Conservation (phyloP, 1,140 invertebrate species). For the Apis dorsata region DNA sequence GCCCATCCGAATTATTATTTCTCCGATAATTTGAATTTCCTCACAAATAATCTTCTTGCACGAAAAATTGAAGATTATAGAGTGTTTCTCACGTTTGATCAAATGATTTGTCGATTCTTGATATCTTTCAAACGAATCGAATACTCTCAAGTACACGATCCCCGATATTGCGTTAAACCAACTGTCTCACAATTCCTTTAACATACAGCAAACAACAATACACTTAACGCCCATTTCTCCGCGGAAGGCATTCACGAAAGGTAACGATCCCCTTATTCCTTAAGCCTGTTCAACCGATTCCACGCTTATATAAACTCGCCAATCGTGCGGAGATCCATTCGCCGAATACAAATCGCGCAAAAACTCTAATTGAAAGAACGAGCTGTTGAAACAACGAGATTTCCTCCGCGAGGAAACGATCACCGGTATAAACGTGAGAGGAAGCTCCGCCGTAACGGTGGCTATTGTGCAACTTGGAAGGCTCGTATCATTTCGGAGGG, state of each 20-base stretch:
- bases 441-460: neutral
- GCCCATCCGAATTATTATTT: too few relatives aligned
- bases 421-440: neutral
- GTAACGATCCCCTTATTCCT: too few relatives aligned
- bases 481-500: neutral
- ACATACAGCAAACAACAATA: neutral
- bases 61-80: too few relatives aligned
- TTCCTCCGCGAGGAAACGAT: neutral
- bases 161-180: neutral
- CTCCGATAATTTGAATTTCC: too few relatives aligned
- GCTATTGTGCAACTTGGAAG: slow-evolving; percentile 35
- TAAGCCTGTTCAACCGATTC: too few relatives aligned
- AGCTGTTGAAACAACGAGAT: slow-evolving; percentile 4
- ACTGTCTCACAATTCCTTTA: neutral
- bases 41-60: too few relatives aligned
- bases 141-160: too few relatives aligned
- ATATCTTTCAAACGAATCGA: too few relatives aligned
- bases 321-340: neutral
- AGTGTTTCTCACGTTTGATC: too few relatives aligned
- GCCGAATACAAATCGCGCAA: neutral
- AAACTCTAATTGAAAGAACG: neutral
- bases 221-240: neutral
- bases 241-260: too few relatives aligned
- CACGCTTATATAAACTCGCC: neutral
- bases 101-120: too few relatives aligned